These are phyloP conservation scores for Periphyllus acericola DNA, from an alignment of 2,888 invertebrate species.

Conservation along the genomic window DNA sequence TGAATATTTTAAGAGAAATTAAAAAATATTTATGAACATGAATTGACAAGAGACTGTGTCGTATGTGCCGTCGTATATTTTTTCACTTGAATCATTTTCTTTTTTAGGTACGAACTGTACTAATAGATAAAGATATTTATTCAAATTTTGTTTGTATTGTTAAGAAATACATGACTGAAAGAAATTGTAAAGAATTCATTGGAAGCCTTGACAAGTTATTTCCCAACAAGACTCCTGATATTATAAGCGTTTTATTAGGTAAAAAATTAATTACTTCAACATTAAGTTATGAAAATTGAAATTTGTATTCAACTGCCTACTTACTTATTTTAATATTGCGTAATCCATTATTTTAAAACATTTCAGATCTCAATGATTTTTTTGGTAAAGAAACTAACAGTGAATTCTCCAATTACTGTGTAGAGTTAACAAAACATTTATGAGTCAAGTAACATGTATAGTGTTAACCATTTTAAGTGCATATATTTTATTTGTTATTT, in stretches of 20 bases:
- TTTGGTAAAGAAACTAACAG: slow-evolving; percentile 20
- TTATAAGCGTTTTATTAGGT: slow-evolving; percentile 40
- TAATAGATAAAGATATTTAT: slow-evolving; percentile 11
- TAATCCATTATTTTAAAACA: not conserved
- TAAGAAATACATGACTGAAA: slow-evolving; percentile 29
- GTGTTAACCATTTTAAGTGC: not conserved
- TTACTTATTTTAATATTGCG: not conserved
- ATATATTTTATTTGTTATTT: not conserved
- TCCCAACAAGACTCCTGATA: slow-evolving; percentile 35
- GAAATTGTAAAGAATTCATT: slow-evolving; percentile 37
- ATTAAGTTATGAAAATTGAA: not conserved
- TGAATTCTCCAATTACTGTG: slow-evolving; percentile 32
- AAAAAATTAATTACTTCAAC: not conserved
- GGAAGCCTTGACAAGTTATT: slow-evolving; percentile 31
- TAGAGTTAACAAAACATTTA: slow-evolving; percentile 13
- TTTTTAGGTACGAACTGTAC: slow-evolving; percentile 16
- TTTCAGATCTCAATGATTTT: slow-evolving; percentile 38
- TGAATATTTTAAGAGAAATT: not conserved
- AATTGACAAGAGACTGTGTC: no score
- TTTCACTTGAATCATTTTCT: no score
- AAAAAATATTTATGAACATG: no score
- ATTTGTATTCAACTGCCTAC: not conserved
- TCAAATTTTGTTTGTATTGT: slow-evolving; percentile 32
- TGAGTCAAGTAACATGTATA: not conserved
- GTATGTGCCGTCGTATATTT: no score